A percentile compares a stretch with the other conserved stretches of the same genome.
Conservation (phyloP, 2,888 invertebrate species). For the Trachelus troglodyta region DNA sequence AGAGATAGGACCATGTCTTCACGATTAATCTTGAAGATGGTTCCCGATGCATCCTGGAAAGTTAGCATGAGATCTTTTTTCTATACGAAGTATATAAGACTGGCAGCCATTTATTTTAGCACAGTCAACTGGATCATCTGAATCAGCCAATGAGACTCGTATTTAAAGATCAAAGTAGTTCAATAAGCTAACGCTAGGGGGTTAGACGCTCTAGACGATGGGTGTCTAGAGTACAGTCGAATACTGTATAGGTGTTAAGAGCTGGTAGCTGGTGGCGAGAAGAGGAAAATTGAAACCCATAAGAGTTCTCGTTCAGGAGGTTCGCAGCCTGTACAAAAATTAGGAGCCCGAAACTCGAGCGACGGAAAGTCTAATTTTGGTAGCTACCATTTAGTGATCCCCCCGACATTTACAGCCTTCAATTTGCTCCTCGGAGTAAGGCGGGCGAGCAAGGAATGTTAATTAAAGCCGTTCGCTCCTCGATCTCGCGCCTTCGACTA, state of each 20-base stretch:
- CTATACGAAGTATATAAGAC: not conserved
- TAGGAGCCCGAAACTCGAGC: constrained; percentile 23
- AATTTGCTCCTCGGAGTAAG: constrained; percentile 53
- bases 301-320: constrained; percentile 13
- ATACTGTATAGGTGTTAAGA: not conserved
- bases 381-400: constrained; percentile 38
- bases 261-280: not conserved
- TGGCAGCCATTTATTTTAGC: not conserved
- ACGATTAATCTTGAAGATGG: not conserved
- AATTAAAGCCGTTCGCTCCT: constrained; percentile 65
- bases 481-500: constrained; percentile 64
- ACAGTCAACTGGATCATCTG: not conserved
- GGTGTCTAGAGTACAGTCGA: not conserved
- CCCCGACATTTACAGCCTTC: constrained; percentile 61
- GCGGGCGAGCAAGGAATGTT: constrained; percentile 62
- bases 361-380: constrained; percentile 47
- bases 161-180: not conserved
- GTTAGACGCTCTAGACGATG: not conserved
- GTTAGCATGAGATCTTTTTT: not conserved
- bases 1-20: not conserved
- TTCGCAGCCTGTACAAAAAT: constrained; percentile 25
- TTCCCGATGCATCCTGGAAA: not conserved
- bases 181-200: not conserved
- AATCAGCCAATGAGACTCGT: not conserved
- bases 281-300: constrained; percentile 28